Evolutionary conservation across 2,113 vertebrate genomes (phyloP).

Genomic region (Gavia stellata): DNA sequence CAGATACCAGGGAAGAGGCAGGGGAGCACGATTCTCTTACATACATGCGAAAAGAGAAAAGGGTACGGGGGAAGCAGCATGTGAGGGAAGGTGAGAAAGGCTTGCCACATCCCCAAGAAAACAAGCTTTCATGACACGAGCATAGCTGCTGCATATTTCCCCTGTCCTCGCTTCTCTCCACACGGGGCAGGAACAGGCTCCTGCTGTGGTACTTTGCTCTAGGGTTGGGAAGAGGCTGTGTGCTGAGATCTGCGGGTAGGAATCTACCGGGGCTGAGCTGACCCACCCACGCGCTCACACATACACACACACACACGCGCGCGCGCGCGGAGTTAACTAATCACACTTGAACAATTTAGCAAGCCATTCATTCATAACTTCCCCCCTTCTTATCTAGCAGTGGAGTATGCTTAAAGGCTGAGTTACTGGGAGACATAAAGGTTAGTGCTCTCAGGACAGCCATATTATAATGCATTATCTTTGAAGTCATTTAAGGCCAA

Average conservation of each 20-base stretch:
- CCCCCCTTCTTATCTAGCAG: slow-evolving; percentile 49
- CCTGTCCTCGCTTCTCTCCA: background rate
- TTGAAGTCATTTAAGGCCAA: slow-evolving; percentile 79
- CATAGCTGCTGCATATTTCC: background rate
- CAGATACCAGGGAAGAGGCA: background rate
- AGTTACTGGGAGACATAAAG: slow-evolving; percentile 75
- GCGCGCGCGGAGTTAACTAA: slow-evolving; percentile 9
- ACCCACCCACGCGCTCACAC: background rate
- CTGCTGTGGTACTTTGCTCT: slow-evolving; percentile 6
- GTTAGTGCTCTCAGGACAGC: slow-evolving; percentile 79
- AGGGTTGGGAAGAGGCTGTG: background rate
- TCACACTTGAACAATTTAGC: slow-evolving; percentile 59
- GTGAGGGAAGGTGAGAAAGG: background rate
- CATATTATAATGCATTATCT: slow-evolving; percentile 79
- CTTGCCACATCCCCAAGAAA: background rate
- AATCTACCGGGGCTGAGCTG: background rate
- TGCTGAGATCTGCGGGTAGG: background rate
- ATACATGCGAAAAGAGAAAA: background rate
- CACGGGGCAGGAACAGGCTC: background rate
- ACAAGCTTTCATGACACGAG: background rate
- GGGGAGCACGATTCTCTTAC: background rate
- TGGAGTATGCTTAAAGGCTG: slow-evolving; percentile 67
- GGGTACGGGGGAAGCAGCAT: background rate
- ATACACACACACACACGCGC: background rate
- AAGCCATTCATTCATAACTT: slow-evolving; percentile 76